Evolutionary conservation across 2,797 vertebrate genomes (phyloP).

Genomic region (Clarias laeviceps): DNA sequence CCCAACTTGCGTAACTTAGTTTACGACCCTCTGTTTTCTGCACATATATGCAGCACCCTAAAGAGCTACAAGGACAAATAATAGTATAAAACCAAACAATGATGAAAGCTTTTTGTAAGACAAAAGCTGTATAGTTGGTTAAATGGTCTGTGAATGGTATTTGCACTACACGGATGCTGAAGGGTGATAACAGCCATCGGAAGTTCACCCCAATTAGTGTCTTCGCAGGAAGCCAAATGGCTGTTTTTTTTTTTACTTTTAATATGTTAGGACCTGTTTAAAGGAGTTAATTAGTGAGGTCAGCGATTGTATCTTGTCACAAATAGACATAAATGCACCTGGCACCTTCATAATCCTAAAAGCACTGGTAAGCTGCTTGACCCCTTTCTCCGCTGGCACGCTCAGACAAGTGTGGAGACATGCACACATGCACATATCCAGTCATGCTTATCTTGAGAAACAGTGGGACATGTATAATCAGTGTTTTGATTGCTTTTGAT

Average conservation of each 20-base stretch:
- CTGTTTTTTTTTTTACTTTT: constrained; percentile 27
- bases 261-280: constrained; percentile 16
- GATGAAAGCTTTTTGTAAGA: constrained; percentile 10
- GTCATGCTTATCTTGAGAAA: background rate
- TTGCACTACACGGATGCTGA: constrained; percentile 49
- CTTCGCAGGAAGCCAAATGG: constrained; percentile 16
- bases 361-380: constrained; percentile 51
- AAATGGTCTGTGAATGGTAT: constrained; percentile 45
- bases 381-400: constrained; percentile 33
- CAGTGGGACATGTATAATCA: background rate
- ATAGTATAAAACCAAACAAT: constrained; percentile 36
- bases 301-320: constrained; percentile 1
- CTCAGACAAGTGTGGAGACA: constrained; percentile 15
- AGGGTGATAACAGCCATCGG: constrained; percentile 50
- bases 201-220: constrained; percentile 22
- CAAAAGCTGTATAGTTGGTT: constrained; percentile 6
- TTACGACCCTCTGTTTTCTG: constrained; percentile 38
- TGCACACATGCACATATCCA: constrained; percentile 39
- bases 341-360: constrained; percentile 44
- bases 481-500: background rate
- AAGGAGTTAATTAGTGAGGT: background rate
- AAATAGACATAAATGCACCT: constrained; percentile 46
- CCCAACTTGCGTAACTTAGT: constrained; percentile 29
- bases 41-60: constrained; percentile 33
- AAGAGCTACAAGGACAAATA: constrained; percentile 58